phyloP scores from a whole-genome alignment of 2,888 invertebrate species.

The Lithophane ornitopus region DNA sequence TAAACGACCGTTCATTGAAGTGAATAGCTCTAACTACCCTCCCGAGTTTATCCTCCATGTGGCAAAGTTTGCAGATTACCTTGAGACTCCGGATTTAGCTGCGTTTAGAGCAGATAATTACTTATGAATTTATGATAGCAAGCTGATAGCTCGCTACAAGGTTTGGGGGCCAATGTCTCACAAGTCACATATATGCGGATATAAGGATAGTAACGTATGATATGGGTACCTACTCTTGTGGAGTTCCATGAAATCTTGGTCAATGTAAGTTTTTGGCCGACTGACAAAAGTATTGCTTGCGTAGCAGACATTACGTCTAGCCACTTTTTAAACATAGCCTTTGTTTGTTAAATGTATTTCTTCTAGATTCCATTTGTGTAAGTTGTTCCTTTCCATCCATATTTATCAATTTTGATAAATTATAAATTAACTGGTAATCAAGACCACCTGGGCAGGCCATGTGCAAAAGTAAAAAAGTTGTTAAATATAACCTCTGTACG shows the following conservation, averaged over 20 bases:
- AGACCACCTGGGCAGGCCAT: slow-evolving; percentile 26
- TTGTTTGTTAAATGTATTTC: background rate
- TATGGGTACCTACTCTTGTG: background rate
- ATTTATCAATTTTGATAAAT: background rate
- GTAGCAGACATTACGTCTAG: slow-evolving; percentile 39
- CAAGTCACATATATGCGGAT: background rate
- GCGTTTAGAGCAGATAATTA: slow-evolving; percentile 40
- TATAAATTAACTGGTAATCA: slow-evolving; percentile 16
- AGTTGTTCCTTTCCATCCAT: background rate
- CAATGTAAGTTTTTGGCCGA: slow-evolving; percentile 35
- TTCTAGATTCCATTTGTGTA: background rate
- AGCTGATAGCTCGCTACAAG: slow-evolving; percentile 9
- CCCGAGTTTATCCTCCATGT: background rate
- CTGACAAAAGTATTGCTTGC: slow-evolving; percentile 40
- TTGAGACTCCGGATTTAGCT: slow-evolving; percentile 11
- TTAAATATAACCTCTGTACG: slow-evolving; percentile 41
- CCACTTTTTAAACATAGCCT: background rate
- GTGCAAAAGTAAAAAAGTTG: slow-evolving; percentile 39
- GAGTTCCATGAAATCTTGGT: slow-evolving; percentile 6
- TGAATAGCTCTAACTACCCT: slow-evolving; percentile 13
- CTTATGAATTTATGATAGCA: slow-evolving; percentile 44
- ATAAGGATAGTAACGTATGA: background rate
- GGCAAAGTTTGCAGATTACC: slow-evolving; percentile 19
- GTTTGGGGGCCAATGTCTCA: slow-evolving; percentile 23
- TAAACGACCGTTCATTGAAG: slow-evolving; percentile 23